These are phyloP conservation scores for Oryzias sinensis DNA, from an alignment of 2,797 vertebrate genomes.

Conservation along the genomic window DNA sequence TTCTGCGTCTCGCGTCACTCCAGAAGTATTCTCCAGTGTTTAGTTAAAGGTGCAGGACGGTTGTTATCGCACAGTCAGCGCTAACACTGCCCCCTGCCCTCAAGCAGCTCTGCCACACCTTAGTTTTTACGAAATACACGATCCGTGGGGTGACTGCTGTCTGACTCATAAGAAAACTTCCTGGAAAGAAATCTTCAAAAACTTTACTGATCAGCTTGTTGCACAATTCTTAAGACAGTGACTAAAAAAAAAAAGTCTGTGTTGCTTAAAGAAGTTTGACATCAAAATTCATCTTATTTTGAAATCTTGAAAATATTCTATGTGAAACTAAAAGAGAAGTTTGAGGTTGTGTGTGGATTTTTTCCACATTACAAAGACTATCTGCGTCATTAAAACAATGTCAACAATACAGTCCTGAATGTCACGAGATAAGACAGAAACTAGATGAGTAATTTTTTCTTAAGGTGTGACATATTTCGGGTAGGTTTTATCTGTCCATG, in stretches of 20 bases:
- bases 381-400: no score
- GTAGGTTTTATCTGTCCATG: no score
- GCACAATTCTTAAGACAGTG: constrained; percentile 2
- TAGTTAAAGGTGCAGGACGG: constrained; percentile 78
- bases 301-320: background rate
- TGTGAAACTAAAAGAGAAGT: no score
- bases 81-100: constrained; percentile 9
- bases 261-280: background rate
- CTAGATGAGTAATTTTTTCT: no score
- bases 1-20: constrained; percentile 70
- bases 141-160: constrained; percentile 37
- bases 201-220: constrained; percentile 8
- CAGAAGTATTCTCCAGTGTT: constrained; percentile 16
- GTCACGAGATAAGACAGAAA: background rate
- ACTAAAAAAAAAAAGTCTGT: no score
- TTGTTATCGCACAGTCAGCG: constrained; percentile 48
- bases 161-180: constrained; percentile 58
- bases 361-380: background rate
- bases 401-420: background rate
- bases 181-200: constrained; percentile 32
- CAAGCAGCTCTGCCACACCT: constrained; percentile 66
- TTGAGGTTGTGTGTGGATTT: background rate
- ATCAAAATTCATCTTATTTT: background rate
- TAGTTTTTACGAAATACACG: constrained; percentile 63
- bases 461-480: no score